Evolutionary conservation across 2,113 vertebrate species (phyloP), one percentile per base, ranked within the genome.

Genomic region (Solea solea): DNA sequence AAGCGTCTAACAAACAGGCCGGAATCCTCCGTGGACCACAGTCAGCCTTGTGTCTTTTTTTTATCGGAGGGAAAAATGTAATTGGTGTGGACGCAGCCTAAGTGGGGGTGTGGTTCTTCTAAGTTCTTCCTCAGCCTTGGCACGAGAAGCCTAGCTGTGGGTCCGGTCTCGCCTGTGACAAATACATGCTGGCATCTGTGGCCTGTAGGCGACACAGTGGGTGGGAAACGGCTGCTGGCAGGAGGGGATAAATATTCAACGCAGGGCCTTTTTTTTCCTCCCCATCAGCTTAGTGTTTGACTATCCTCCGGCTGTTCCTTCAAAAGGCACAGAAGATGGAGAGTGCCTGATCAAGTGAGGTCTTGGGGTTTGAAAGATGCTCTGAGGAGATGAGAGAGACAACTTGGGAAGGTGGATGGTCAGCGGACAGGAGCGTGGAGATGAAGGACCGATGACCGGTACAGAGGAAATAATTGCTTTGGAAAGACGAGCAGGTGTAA

Each of bases 201-300:
- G 58, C 66, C 66, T 65, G 64, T 48, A 74, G 74, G 82, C 73
- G 78, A 72, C 49, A 58, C 10, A 1, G 68, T 3, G 67, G 21
- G 57, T 9, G 11, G 70, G 69, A 8, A 59, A 80, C 53, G 25
- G 62, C 1, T 27, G 66, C 71, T 69, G 62, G 55, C 2, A 46
- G 65, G 54, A 68, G 0, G 5, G 14, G 42, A 83, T 87, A 74
- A 87, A 85, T 87, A 90, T 90, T 87, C 83, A 88, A 84, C 65
- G 48, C 74, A 50, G 59, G 72, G 5, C 41, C 0, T 3, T 75
- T 79, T 34, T 34, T 6, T 2, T 2, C 34, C 81, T 68, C 74
- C 74, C 70, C 74, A 16, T 64, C 78, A 27, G 44, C 78, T 65
- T 62, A 34, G 34, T 8, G 8, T 11, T 45, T 6, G 34, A 2